These are phyloP conservation scores for Enteromius viviparus DNA, from an alignment of 2,797 vertebrate genomes.

Conservation along the genomic window DNA sequence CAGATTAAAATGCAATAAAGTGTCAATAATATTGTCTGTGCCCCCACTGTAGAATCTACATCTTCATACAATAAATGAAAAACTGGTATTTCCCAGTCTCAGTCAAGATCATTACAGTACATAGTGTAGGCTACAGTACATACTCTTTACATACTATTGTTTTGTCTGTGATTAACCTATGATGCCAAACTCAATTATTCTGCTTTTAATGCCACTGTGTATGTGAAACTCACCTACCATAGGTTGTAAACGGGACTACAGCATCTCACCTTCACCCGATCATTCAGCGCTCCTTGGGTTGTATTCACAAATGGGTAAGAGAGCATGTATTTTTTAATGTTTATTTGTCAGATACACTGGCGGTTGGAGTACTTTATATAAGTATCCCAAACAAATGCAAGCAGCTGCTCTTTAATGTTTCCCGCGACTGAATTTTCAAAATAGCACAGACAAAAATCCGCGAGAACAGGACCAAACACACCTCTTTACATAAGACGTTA, in stretches of 20 bases:
- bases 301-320: not conserved
- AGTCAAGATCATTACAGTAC: not conserved
- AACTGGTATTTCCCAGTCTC: not conserved
- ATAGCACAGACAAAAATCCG: not conserved
- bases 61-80: not conserved
- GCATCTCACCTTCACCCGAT: not conserved
- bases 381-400: not conserved
- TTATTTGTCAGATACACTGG: not conserved
- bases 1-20: not conserved
- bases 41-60: not conserved
- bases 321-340: not conserved
- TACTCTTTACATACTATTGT: not conserved
- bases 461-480: no score
- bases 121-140: not conserved
- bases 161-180: not conserved
- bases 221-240: not conserved
- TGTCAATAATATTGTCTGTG: constrained; percentile 1
- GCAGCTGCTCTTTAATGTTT: not conserved
- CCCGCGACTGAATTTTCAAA: not conserved
- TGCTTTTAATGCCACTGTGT: not conserved
- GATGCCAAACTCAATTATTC: not conserved
- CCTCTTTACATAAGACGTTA: not conserved
- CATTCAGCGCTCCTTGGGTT: not conserved
- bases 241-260: not conserved
- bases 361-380: not conserved